Evolutionary conservation across 37 sponge, comb jelly and placozoan genomes (phyloP), one percentile per base, ranked within the genome.

Genomic region (Ephydatia muelleri): DNA sequence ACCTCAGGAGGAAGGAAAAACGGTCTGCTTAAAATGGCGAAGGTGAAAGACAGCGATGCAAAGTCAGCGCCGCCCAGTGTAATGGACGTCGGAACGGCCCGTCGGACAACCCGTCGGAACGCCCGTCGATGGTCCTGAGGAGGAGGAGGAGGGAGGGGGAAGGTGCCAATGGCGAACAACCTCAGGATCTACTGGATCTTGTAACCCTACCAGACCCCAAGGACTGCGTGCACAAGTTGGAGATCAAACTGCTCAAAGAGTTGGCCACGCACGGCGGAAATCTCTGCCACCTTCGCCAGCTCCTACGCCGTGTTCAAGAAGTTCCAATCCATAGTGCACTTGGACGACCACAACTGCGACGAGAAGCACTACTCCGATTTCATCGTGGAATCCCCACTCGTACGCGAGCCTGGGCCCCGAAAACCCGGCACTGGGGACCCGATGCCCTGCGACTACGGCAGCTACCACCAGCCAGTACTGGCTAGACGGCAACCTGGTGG

Each of bases 381-480:
- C 65, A 13, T 85, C 8, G 80, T 83, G 3, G 80, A 88, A 2
- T 64, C 78, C 0, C 90, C 86, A 0, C 83, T 84, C 22, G 9
- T 80, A 0, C 72, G 29, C 5, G 82, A 76, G 65, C 49, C 65
- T 31, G 77, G 33, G 3, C 69, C 43, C 5, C 16, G 27, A 8
- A 78, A 57, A 9, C 82, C 65, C 5, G 85, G 27, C 28, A 30
- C 68, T 13, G 80, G 16, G n/a, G 73, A 82, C 4, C 33, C 34
- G 22, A 74, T 75, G 43, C 40, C 68, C 29, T 72, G 68, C 38
- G 73, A 73, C 0, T 87, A 89, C 68, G 93, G 93, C 19, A 76
- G 90, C 40, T 93, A 76, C 49, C 93, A 93, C 76, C 93, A 85
- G 34, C 90, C n/a, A 89, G 68, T 93, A 93, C 68, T 79, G 79